Conservation (phyloP, 1,140 invertebrate genomes). For the Anastatus disparis region DNA sequence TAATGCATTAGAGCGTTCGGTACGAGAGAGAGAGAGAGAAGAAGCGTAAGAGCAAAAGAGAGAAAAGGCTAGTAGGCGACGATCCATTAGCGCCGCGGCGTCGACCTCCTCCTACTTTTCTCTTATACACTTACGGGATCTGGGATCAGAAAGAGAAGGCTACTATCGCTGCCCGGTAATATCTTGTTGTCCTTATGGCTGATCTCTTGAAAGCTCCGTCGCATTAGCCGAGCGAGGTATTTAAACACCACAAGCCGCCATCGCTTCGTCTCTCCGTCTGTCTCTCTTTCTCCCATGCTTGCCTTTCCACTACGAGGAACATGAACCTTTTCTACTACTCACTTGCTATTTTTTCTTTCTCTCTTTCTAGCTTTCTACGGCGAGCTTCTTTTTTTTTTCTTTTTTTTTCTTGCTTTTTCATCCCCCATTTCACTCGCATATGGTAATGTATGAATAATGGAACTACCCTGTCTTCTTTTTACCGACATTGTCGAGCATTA, state of each 20-base stretch:
- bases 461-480: not conserved
- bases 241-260: slow-evolving; percentile 25
- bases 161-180: slow-evolving; percentile 32
- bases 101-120: not conserved
- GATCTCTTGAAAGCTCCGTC: slow-evolving; percentile 39
- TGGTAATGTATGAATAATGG: slow-evolving; percentile 21
- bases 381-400: too few relatives aligned
- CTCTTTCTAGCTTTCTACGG: too few relatives aligned
- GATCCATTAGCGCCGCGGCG: slow-evolving; percentile 32
- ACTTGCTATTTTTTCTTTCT: not conserved
- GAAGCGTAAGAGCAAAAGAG: not conserved
- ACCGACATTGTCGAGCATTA: not conserved
- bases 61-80: not conserved
- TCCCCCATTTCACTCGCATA: not conserved
- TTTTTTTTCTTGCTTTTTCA: not conserved
- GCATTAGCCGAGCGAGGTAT: slow-evolving; percentile 31
- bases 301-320: too few relatives aligned
- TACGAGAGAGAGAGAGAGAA: not conserved
- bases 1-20: slow-evolving; percentile 23
- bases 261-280: too few relatives aligned
- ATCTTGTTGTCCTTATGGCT: slow-evolving; percentile 41
- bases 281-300: not conserved
- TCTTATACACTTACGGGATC: slow-evolving; percentile 14
- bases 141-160: slow-evolving; percentile 4
- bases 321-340: too few relatives aligned